These are phyloP conservation scores for Porites rus DNA, from an alignment of 92 coral and sea anemone species.

Conservation along the genomic window DNA sequence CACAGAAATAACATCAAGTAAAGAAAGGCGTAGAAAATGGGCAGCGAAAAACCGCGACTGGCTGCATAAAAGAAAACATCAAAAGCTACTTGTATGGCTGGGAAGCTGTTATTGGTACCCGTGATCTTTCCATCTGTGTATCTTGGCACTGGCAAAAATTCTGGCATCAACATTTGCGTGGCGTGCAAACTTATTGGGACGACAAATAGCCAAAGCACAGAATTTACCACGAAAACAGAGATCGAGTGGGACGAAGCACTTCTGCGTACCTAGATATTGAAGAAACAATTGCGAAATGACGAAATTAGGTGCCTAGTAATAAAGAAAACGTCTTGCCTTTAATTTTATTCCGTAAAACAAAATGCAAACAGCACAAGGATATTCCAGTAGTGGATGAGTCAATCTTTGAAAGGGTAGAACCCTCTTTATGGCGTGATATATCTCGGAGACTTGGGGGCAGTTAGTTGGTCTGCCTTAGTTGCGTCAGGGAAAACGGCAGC, in stretches of 20 bases:
- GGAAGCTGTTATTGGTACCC: neutral
- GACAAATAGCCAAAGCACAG: conserved; percentile 2
- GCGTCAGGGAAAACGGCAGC: too few relatives aligned
- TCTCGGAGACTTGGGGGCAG: too few relatives aligned
- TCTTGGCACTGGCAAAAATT: conserved; percentile 11
- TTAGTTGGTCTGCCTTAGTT: too few relatives aligned
- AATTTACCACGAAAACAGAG: neutral
- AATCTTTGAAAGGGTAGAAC: too few relatives aligned
- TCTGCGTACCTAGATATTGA: neutral
- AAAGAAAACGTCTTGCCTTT: too few relatives aligned
- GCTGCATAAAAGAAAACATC: conserved; percentile 17
- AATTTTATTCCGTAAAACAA: too few relatives aligned
- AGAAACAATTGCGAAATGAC: neutral
- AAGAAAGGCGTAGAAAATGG: conserved; percentile 28
- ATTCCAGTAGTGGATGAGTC: too few relatives aligned
- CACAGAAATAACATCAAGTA: conserved; percentile 23
- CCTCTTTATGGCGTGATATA: too few relatives aligned
- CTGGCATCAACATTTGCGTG: conserved; percentile 39
- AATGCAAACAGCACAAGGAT: too few relatives aligned
- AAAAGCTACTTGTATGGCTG: conserved; percentile 2
- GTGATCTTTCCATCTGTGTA: conserved; percentile 13
- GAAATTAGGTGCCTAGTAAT: too few relatives aligned
- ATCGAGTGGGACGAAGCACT: neutral
- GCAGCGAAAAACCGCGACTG: conserved; percentile 26
- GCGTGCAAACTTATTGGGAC: conserved; percentile 27